These are phyloP conservation scores for Fratercula arctica DNA, from an alignment of 2,797 vertebrate genomes.

Conservation along the genomic window DNA sequence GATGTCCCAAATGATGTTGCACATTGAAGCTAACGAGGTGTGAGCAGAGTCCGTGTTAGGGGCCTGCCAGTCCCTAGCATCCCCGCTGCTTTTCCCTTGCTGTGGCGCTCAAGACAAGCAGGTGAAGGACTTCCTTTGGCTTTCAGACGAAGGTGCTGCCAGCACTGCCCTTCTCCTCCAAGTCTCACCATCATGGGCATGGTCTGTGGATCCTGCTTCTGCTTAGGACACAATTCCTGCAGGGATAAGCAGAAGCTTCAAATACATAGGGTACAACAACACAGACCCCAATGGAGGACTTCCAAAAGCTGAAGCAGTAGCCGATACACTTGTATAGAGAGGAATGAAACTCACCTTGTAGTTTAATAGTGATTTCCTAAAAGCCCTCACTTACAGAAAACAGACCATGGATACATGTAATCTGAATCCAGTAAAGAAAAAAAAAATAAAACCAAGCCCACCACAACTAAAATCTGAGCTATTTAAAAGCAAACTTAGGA, in stretches of 20 bases:
- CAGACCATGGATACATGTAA: not conserved
- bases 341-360: not conserved
- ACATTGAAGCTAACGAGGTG: rapidly evolving
- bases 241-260: not conserved
- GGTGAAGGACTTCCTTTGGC: not conserved
- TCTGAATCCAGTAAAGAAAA: not conserved
- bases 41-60: not conserved
- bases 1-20: rapidly evolving
- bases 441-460: not conserved
- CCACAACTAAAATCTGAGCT: not conserved
- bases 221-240: not conserved
- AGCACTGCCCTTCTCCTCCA: not conserved
- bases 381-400: not conserved
- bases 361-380: not conserved
- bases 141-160: not conserved
- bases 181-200: not conserved
- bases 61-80: no score
- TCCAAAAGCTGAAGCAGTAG: not conserved
- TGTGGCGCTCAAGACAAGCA: not conserved
- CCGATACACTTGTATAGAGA: rapidly evolving
- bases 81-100: not conserved
- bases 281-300: not conserved
- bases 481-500: not conserved
- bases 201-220: not conserved
- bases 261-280: not conserved